Evolutionary conservation across 2,797 vertebrate genomes (phyloP), one percentile per base, ranked within the genome.

Genomic region (Synaphobranchus kaupii): DNA sequence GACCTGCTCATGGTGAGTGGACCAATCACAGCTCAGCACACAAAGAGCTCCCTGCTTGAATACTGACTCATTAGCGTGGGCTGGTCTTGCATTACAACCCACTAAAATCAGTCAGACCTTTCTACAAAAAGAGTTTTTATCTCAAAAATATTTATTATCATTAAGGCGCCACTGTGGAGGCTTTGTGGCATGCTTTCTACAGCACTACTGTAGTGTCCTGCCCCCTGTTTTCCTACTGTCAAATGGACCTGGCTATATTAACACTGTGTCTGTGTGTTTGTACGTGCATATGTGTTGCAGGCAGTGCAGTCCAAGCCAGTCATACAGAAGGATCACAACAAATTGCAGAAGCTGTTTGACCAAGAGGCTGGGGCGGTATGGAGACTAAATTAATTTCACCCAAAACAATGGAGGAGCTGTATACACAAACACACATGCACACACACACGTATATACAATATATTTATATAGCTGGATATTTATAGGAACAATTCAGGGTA

Each of bases 271-370:
- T 63, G 12, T 87, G 13, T 54, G 17, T 85, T 44, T 83, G n/a
- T 88, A 78, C 87, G 52, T 85, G 81, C 85, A 39, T 84, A 39
- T 89, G 39, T 48, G 28, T 28, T 71, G 83, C 87, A 96, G 95
- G 84, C 68, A 9, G 94, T 96, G 0, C 94, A 94, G 95, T 93
- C 93, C 0, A 78, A 85, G 47, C 95, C 96, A 0, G 63, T 91
- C 44, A 84, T 89, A 78, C 85, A 89, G 0, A 94, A 94, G 84
- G 95, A 96, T 83, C 90, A 89, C 17, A 60, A 48, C 22, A 93
- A 54, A 86, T 89, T 96, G 80, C 85, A 93, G 92, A 93, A 90
- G 87, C 90, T 90, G 28, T 97, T 96, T 90, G 93, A 95, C 44
- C 90, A 94, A 31, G 90, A 89, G 39, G 94, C 95, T 7, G 94